A percentile compares a stretch with the other conserved stretches of the same genome.
These are phyloP conservation scores for Pelmatolapia mariae DNA, from an alignment of 2,113 vertebrate species.

Conservation along the genomic window DNA sequence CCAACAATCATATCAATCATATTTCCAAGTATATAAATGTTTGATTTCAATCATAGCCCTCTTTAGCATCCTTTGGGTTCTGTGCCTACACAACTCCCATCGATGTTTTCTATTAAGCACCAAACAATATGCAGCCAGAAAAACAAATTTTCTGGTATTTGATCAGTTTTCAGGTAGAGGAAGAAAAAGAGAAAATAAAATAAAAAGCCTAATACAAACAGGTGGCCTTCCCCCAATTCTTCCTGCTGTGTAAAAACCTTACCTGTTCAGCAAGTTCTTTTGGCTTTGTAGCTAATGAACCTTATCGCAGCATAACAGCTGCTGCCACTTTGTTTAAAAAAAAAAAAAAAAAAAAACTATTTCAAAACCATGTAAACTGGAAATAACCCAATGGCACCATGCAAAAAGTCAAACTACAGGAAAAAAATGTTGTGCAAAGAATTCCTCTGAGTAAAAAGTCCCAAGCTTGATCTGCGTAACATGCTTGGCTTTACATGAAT, in stretches of 20 bases:
- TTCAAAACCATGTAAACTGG: neutral
- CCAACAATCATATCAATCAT: too few relatives aligned
- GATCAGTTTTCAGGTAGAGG: neutral
- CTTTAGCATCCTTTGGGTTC: neutral
- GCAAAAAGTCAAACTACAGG: neutral
- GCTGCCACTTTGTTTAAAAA: neutral
- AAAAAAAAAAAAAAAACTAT: neutral
- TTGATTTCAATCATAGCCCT: neutral
- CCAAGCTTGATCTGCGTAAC: neutral
- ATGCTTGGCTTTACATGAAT: neutral
- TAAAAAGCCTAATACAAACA: accelerated
- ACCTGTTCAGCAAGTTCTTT: neutral
- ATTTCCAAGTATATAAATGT: neutral
- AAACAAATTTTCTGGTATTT: neutral
- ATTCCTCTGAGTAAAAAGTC: neutral
- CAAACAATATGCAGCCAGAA: neutral
- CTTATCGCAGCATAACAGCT: neutral
- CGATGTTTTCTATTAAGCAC: neutral
- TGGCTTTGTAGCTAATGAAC: neutral
- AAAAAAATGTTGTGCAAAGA: neutral
- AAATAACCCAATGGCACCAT: neutral
- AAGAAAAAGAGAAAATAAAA: neutral
- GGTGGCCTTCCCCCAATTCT: neutral
- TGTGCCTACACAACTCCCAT: neutral
- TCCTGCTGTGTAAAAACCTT: neutral